These are phyloP conservation scores for Auanema sp. DNA, from an alignment of 2,888 invertebrate species.

Conservation along the genomic window DNA sequence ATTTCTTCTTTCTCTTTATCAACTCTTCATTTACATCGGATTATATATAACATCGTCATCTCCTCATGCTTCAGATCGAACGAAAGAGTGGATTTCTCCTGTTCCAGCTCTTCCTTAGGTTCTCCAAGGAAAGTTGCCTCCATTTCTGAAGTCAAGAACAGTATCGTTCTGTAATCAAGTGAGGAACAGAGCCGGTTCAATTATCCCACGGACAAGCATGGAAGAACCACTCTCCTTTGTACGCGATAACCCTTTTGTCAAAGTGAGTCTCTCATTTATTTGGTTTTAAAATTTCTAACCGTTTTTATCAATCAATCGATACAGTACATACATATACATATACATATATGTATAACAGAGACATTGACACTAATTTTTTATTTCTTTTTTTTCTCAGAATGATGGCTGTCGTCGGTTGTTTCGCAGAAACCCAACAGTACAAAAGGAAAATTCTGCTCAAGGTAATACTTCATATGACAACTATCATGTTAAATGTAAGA, in stretches of 20 bases:
- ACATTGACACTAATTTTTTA: neutral
- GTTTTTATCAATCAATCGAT: neutral
- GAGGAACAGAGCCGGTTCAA: too few relatives aligned
- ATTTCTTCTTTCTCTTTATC: neutral
- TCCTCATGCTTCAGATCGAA: neutral
- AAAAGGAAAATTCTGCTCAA: neutral
- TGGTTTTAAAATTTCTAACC: neutral
- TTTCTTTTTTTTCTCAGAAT: slow-evolving; percentile 2
- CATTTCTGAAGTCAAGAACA: too few relatives aligned
- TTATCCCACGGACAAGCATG: slow-evolving; percentile 9
- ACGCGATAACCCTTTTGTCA: slow-evolving; percentile 20
- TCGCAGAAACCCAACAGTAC: neutral
- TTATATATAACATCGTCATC: slow-evolving; percentile 3
- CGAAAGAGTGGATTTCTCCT: neutral
- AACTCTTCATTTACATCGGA: slow-evolving; percentile 6
- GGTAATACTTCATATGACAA: too few relatives aligned
- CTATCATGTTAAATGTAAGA: neutral
- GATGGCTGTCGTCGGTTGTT: slow-evolving; percentile 1
- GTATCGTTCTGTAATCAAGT: too few relatives aligned
- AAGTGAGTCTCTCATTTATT: slow-evolving; percentile 8
- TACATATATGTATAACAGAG: neutral
- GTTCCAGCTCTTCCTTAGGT: neutral
- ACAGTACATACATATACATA: neutral
- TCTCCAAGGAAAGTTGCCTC: neutral
- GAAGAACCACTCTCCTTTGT: slow-evolving; percentile 22